These are phyloP conservation scores for Diuraphis noxia DNA, from an alignment of 1,140 invertebrate species.

Conservation along the genomic window DNA sequence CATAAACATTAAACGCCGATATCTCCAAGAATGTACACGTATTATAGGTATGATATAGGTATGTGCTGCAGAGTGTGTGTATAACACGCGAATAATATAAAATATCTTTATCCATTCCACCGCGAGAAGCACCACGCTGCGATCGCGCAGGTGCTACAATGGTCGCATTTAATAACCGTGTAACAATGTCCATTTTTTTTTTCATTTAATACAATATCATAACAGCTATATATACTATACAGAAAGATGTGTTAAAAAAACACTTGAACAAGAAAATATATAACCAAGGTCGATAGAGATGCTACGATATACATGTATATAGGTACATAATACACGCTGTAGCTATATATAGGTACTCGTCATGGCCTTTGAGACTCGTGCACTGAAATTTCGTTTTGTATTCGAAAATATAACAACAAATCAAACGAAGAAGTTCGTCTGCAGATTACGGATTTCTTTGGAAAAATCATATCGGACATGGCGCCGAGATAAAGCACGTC, in stretches of 20 bases:
- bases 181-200: slow-evolving; percentile 44
- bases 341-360: neutral
- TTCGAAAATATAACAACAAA: neutral
- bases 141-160: slow-evolving; percentile 40
- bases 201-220: neutral
- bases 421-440: neutral
- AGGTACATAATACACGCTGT: no score
- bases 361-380: neutral
- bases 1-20: slow-evolving; percentile 20
- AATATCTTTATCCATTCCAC: slow-evolving; percentile 2
- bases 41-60: neutral
- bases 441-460: neutral
- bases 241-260: neutral
- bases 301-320: no score
- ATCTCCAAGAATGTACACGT: slow-evolving; percentile 1
- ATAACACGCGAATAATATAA: neutral
- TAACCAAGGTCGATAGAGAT: neutral
- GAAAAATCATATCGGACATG: slow-evolving; percentile 34
- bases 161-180: slow-evolving; percentile 37
- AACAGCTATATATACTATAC: neutral
- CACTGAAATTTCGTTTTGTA: neutral
- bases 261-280: neutral
- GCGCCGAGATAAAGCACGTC: slow-evolving; percentile 37
- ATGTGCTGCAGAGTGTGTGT: neutral
- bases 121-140: slow-evolving; percentile 17